These are phyloP conservation scores for Acanthacorydalis orientalis DNA, from an alignment of 2,888 invertebrate genomes.

Conservation along the genomic window DNA sequence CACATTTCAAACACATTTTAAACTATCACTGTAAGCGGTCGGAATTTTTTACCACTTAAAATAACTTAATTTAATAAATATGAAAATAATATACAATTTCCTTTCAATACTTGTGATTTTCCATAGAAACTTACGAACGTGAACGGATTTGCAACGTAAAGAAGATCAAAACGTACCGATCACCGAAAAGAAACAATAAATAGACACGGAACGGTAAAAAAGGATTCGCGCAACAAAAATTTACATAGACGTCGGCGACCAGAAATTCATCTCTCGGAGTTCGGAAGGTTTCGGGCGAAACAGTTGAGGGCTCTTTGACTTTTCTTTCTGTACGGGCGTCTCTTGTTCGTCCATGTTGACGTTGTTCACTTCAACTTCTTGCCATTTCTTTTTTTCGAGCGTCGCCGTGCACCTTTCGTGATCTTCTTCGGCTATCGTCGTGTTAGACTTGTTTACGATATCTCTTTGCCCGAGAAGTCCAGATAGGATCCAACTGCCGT, in stretches of 20 bases:
- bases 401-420: slow-evolving; percentile 16
- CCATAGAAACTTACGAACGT: too few relatives aligned
- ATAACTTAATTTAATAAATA: background rate
- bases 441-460: slow-evolving; percentile 32
- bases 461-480: slow-evolving; percentile 49
- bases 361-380: slow-evolving; percentile 9
- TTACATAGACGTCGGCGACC: slow-evolving; percentile 74
- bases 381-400: slow-evolving; percentile 9
- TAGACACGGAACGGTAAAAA: background rate
- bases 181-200: background rate
- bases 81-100: too few relatives aligned
- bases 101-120: too few relatives aligned
- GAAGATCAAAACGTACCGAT: background rate
- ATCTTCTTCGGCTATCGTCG: slow-evolving; percentile 42
- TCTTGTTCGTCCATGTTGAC: slow-evolving; percentile 7
- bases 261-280: slow-evolving; percentile 68
- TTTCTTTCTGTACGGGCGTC: slow-evolving; percentile 16
- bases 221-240: background rate
- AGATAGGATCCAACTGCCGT: slow-evolving; percentile 46
- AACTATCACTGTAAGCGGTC: too few relatives aligned
- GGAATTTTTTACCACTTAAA: background rate
- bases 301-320: slow-evolving; percentile 17
- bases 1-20: too few relatives aligned
- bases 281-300: slow-evolving; percentile 49
- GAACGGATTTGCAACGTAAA: background rate